These are phyloP conservation scores for Gallinago stenura DNA, from an alignment of 2,797 vertebrate species.

Conservation along the genomic window DNA sequence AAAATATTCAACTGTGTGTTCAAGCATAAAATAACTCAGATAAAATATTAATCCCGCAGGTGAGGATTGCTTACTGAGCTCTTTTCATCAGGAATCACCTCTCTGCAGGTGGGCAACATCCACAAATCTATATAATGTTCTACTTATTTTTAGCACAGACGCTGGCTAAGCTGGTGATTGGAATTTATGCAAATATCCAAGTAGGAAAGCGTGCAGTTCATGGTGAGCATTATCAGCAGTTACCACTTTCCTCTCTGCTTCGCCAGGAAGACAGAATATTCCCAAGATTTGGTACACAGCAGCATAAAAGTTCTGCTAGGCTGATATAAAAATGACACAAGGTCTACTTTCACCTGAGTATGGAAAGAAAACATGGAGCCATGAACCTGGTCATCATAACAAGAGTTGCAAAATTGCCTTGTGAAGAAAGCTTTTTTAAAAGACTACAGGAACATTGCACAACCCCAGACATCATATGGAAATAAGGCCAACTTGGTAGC, in stretches of 20 bases:
- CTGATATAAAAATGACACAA: neutral
- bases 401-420: neutral
- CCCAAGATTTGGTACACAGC: neutral
- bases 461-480: neutral
- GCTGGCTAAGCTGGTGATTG: neutral
- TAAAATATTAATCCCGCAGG: constrained; percentile 39
- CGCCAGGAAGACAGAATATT: neutral
- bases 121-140: neutral
- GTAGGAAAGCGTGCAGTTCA: neutral
- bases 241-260: neutral
- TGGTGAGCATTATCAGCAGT: neutral
- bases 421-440: neutral
- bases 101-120: constrained; percentile 11
- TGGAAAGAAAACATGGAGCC: neutral
- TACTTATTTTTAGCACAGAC: constrained; percentile 15
- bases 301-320: neutral
- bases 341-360: neutral
- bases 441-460: neutral
- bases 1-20: neutral
- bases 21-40: constrained; percentile 38
- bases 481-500: neutral
- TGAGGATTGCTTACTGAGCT: constrained; percentile 27
- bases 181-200: constrained; percentile 5
- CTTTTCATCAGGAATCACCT: neutral
- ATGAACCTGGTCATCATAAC: neutral